Conservation (phyloP, 2,888 invertebrate species). For the Himalopsyche kuldschensis region DNA sequence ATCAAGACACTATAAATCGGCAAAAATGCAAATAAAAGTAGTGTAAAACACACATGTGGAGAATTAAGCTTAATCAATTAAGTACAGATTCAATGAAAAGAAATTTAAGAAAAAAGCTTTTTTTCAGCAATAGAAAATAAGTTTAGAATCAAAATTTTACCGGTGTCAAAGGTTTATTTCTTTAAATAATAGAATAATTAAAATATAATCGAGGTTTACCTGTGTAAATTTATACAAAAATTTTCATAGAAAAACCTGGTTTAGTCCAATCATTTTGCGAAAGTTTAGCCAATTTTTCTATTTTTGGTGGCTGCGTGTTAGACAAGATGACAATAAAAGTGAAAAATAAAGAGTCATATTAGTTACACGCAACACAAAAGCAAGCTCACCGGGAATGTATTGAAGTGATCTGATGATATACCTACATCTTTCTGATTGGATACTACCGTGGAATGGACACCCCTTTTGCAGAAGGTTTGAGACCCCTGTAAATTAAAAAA, state of each 20-base stretch:
- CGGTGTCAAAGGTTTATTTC: too few relatives aligned
- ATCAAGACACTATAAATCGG: too few relatives aligned
- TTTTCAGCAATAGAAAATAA: too few relatives aligned
- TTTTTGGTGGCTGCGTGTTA: background rate
- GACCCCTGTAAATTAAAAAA: conserved; percentile 37
- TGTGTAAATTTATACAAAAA: background rate
- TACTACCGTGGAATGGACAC: conserved; percentile 35
- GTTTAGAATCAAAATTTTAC: too few relatives aligned
- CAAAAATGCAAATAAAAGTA: too few relatives aligned
- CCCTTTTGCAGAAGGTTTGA: conserved; percentile 34
- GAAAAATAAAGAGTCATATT: background rate
- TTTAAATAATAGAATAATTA: too few relatives aligned
- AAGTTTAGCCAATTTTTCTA: background rate
- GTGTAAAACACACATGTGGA: too few relatives aligned
- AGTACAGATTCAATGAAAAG: too few relatives aligned
- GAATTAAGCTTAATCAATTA: too few relatives aligned
- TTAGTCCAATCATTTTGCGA: background rate
- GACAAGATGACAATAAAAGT: background rate
- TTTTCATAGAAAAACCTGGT: background rate
- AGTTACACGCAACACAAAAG: conserved; percentile 21
- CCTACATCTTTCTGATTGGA: conserved; percentile 38
- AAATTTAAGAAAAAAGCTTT: too few relatives aligned
- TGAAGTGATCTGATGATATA: conserved; percentile 32
- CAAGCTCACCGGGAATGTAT: conserved; percentile 38
- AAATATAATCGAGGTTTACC: background rate